Conservation (phyloP, 1,140 invertebrate species). For the Fopius arisanus region DNA sequence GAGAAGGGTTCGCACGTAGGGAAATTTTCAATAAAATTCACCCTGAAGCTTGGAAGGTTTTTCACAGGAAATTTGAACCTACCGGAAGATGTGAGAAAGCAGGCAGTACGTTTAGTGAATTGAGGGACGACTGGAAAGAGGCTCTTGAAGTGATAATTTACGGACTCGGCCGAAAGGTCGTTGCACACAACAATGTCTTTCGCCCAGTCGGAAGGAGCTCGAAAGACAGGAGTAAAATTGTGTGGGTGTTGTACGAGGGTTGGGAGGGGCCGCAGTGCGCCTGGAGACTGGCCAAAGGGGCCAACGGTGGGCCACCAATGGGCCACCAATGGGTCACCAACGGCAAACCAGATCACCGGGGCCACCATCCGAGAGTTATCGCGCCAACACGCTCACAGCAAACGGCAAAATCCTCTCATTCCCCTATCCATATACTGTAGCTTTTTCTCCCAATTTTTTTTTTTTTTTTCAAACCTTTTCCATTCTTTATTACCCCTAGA, state of each 20-base stretch:
- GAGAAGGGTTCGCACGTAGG: no score
- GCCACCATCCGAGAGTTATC: slow-evolving; percentile 44
- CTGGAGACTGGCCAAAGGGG: slow-evolving; percentile 54
- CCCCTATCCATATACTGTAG: not conserved
- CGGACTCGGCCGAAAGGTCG: not conserved
- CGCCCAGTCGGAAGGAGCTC: not conserved
- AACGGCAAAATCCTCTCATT: slow-evolving; percentile 20
- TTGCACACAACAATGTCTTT: not conserved
- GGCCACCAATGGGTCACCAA: no score
- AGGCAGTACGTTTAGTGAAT: no score
- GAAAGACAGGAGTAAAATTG: not conserved
- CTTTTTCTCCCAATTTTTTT: not conserved
- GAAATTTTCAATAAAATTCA: no score
- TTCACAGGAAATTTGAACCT: no score
- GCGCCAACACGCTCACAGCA: slow-evolving; percentile 40
- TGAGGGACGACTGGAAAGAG: no score
- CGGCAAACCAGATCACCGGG: slow-evolving; percentile 41
- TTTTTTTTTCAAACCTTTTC: not conserved
- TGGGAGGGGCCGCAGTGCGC: slow-evolving; percentile 52
- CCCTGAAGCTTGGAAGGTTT: no score
- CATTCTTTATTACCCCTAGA: slow-evolving; percentile 20
- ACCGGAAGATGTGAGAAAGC: no score
- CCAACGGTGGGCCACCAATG: no score
- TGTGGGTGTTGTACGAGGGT: slow-evolving; percentile 17
- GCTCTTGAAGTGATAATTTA: not conserved